Evolutionary conservation across 30 jellyfish, hydroid and myxozoan genomes (phyloP), one percentile per base, ranked within the genome.

Genomic region (Aurelia sp.): DNA sequence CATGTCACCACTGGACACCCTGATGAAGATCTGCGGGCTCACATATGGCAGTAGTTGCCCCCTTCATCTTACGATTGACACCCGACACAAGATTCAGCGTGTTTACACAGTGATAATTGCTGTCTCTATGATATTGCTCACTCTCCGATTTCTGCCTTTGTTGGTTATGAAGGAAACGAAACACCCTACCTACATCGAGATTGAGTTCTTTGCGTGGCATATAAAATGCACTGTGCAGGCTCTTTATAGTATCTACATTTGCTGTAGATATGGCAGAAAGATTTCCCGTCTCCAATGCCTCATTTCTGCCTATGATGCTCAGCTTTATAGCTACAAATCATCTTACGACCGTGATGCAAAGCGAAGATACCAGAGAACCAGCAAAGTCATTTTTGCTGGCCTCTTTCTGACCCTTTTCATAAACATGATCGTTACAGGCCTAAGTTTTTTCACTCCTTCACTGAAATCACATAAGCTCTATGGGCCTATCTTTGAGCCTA

Each of bases 31-130:
- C 11, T 68, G 69, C 62, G 91, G 91, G 58, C 62, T 82, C 59
- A 82, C 91, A 13, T 82, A 82, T 22, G 91, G 91, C 15, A 67
- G 85, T 51, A 82, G 85, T 41, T 82, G 91, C 37, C 91, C 91
- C 16, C 47, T 82, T 63, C 30, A 5, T 8, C 60, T 58, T 4
- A 3, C 71, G 6, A n/a, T 82, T 58, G 77, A 58, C 10, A 48
- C 47, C 72, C 58, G 63, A 72, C 85, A 82, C 63, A 82, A 82
- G 59, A 30, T 82, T 12, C 85, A 82, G 20, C 75, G 85, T 13
- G 72, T 50, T 21, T 70, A 82, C 41, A 82, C 91, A 13, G 15
- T 70, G 16, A 12, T 60, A 40, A 71, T 82, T 13, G 85, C 62
- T 0, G 31, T 69, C 3, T 11, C 60, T 71, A 17, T 82, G 48